Evolutionary conservation across 2,888 invertebrate genomes (phyloP), one percentile per base, ranked within the genome.

Genomic region (Cephus nigrinus): DNA sequence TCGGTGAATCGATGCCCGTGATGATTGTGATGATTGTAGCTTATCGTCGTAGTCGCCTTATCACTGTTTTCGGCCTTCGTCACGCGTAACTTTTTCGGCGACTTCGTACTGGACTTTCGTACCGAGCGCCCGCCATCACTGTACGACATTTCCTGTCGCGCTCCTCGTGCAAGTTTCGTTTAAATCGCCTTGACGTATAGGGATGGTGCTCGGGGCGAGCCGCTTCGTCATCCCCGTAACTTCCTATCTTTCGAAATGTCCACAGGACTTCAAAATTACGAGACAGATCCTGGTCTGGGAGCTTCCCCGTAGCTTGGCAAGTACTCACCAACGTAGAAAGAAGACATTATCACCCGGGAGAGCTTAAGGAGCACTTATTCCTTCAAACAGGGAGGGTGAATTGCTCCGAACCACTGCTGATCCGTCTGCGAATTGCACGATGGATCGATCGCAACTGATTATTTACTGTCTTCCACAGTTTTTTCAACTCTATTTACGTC

Each of bases 91-190:
- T 92, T 92, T 85, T 92, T 92, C 74, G 92, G 92, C 78, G 92
- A 92, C 85, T 92, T 92, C 77, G 90, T 89, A 80, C 90, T 90
- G 77, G 90, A 91, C 87, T 92, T 92, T 82, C 92, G 92, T 84
- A 90, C 89, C 84, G 92, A 92, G 80, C 92, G 92, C 79, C 91
- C 91, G 83, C 92, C 92, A 91, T 92, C 92, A 86, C 90, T 92
- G 88, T 90, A 91, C 90, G 91, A 91, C 91, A 91, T 91, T 79
- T 90, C 91, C 89, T 84, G 83, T 81, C 78, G 79, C 79, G 76
- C 74, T 76, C 72, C 73, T 78, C 76, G 75, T 69, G 79, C 78
- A 75, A 78, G 12, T 33, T 5, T 35, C 30, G 74, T 33, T 74
- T 23, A 35, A 35, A 32, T 71, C 31, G 30, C 12, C 71, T 71